Conservation (phyloP, 2,888 invertebrate species). For the Poecilobothrus nobilitatus region DNA sequence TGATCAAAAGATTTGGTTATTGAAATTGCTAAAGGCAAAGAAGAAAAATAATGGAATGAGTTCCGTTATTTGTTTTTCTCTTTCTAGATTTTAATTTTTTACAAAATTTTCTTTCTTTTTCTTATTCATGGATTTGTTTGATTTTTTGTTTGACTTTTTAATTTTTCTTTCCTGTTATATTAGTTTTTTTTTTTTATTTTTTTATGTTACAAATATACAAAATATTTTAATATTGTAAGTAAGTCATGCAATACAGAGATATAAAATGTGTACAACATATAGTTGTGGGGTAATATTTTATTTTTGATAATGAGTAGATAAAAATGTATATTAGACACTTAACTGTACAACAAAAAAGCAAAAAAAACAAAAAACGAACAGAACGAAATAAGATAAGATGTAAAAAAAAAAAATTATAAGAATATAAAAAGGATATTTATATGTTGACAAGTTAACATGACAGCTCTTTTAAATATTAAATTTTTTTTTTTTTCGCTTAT, state of each 20-base stretch:
- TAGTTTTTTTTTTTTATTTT: not conserved
- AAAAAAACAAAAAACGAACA: not conserved
- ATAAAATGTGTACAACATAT: not conserved
- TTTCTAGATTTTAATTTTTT: too few species aligned
- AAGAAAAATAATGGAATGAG: not conserved
- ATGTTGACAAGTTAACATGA: constrained; percentile 4
- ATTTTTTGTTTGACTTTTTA: not conserved
- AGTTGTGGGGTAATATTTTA: not conserved
- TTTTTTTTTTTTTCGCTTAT: too few species aligned
- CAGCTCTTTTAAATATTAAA: not conserved
- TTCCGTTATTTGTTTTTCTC: not conserved
- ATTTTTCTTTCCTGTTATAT: not conserved
- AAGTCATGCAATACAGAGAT: not conserved
- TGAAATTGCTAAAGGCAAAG: not conserved
- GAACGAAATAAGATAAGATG: not conserved
- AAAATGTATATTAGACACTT: not conserved
- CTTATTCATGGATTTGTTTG: too few species aligned
- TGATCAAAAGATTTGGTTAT: not conserved
- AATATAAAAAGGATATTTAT: constrained; percentile 3
- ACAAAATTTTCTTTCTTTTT: too few species aligned
- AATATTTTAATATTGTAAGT: not conserved
- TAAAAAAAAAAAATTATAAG: not conserved
- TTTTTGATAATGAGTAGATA: not conserved
- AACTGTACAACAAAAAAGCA: not conserved
- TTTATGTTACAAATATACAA: too few species aligned